Base-by-base conservation (phyloP, 2,888 invertebrate species). In the Acronicta leporina region DNA sequence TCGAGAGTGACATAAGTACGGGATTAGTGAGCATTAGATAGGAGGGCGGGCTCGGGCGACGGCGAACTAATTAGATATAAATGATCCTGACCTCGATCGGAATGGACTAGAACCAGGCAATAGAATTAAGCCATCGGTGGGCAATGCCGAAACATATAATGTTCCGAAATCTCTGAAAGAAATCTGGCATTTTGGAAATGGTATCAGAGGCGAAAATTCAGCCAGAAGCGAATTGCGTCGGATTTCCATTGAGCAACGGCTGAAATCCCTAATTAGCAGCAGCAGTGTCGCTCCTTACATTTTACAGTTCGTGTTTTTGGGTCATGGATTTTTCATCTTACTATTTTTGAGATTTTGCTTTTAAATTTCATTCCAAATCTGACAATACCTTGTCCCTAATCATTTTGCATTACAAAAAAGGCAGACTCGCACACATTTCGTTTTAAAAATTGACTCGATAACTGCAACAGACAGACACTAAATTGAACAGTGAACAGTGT, bases 251-350 rank as follows among this genome's bases (percentile, higher is more conserved):
- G 54, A 64, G 62, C 54, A 59, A 27, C 47, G 44, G 38, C 48
- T 58, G 30, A 55, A 65, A 61, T 55, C 52, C 43, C 63, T 77
- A 77, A 77, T 77, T 73, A 73, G 74, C 51, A 58, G 56, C 40
- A 16, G 41, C 56, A 48, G 41, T 40, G 54, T 55, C 47, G 41
- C 68, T 53, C 46, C 68, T 62, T 27, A 50, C 52, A 50, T 47
- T 61, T n/a, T 46, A 40, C 52, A 61, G 50, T 13, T 53, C 62
- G 53, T 50, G 50, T 73, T 69, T 67, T 51, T 65, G 53, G 55
- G 52, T 62, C 59, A 44, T 61, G 53, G 41, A 52, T 11, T 38
- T 62, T 61, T 48, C 49, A 52, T 57, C 16, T 57, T 46, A 38
- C 20, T 59, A 20, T 15, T 49, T 54, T 61, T 40, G 38, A 51